Base-by-base conservation (phyloP, 1,140 invertebrate genomes). In the Pogonus chalceus region DNA sequence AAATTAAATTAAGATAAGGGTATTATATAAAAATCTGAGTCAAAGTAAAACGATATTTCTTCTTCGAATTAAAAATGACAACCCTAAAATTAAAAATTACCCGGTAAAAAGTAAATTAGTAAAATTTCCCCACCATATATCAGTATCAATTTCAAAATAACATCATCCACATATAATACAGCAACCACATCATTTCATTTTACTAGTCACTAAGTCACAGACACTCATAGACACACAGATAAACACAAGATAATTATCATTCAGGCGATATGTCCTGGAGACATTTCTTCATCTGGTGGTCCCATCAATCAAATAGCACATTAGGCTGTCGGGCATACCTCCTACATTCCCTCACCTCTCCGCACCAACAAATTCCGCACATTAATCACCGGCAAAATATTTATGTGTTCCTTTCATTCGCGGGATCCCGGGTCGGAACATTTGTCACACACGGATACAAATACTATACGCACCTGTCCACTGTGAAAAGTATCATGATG, bases 241-340 rank as follows among this genome's bases (percentile, higher is more conserved):
- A n/a, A 12, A 4, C 37, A 43, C 37, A 62, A 62, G 59, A 65
- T 60, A 65, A 62, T 62, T 61, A 65, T 65, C 61, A 58, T 54
- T 53, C 61, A 60, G 61, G 60, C 62, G 62, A 63, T 60, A 61
- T 61, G 61, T 63, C 61, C 59, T 52, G 60, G 59, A 60, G 56
- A 66, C 61, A 61, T 65, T 66, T 63, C 64, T 65, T 64, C 60
- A 65, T 66, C 62, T 64, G 65, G 65, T 66, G 65, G 65, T 65
- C 65, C 62, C 65, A 66, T 66, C 63, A 66, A 66, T 66, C 65
- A 66, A 56, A 59, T 49, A 56, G 50, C 58, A 57, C 63, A 63
- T 63, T 64, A 65, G 61, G 47, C 57, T 58, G 61, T 61, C 60
- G 53, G 49, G 54, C 55, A 54, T 58, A 49, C 49, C 47, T 22